Evolutionary conservation across 2,113 vertebrate species (phyloP), one percentile per base, ranked within the genome.

Genomic region (Zosterops lateralis): DNA sequence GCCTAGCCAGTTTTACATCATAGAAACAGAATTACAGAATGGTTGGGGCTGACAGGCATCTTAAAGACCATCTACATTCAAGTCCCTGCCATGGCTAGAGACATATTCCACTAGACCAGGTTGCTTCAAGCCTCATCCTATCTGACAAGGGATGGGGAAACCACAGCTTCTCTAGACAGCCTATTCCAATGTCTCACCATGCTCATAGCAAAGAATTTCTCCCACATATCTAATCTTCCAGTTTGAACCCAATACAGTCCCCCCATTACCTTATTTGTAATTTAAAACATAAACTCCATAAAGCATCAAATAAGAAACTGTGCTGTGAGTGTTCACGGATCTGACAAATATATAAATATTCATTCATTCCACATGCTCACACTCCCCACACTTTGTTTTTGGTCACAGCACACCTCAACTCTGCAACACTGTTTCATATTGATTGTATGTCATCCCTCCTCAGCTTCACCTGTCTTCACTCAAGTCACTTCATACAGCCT

Each of bases 261-360:
- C 22, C 51, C 15, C 1, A 1, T 47, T 32, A 62, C 20, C 26
- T 71, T 31, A 65, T 51, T 22, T 32, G 45, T 72, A 36, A 75
- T 56, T 82, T 89, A n/a, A 85, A 90, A 76, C 1, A 14, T 18
- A 47, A 89, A 73, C 10, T 79, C 25, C 22, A 48, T 22, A 47
- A 93, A 76, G 60, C 14, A 73, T 31, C 45, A 76, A 50, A n/a
- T 26, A 78, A 62, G 25, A 81, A 89, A 75, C 10, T 15, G 6
- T 26, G 42, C n/a, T 0, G 0, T 24, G 50, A 79, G 16, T 20
- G 13, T 71, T 65, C 24, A 84, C 0, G 1, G 10, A 28, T 53
- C 32, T 70, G 24, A 56, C n/a, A 73, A 48, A 67, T 47, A 54
- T 28, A 8, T 32, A 66, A 57, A 62, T 34, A 78, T 9, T 73